A percentile compares a stretch with the other conserved stretches of the same genome.
phyloP scores from a whole-genome alignment of 1,140 invertebrate species.

The Danaus plexippus region DNA sequence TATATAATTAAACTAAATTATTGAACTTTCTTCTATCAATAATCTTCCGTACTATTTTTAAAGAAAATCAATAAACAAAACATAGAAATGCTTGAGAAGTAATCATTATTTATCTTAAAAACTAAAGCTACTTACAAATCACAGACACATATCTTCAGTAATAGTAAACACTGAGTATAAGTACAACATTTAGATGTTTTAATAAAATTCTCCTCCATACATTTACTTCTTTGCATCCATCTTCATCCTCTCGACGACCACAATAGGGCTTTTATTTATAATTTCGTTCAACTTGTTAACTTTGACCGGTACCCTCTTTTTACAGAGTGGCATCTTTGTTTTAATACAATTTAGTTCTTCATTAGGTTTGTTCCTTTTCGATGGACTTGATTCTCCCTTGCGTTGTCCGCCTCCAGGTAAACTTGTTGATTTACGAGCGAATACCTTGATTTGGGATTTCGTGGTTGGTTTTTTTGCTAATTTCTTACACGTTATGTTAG shows the following conservation, averaged over 20 bases:
- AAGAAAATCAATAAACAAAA: too few relatives aligned
- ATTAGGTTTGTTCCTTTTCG: conserved; percentile 34
- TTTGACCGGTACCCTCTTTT: conserved; percentile 33
- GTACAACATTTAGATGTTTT: too few relatives aligned
- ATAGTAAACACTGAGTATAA: too few relatives aligned
- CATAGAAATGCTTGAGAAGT: too few relatives aligned
- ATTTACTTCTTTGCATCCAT: too few relatives aligned
- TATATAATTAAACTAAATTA: too few relatives aligned
- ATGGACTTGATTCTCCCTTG: conserved; percentile 25
- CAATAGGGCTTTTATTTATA: conserved; percentile 35
- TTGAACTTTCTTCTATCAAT: too few relatives aligned
- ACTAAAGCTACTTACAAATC: too few relatives aligned
- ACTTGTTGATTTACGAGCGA: conserved; percentile 53
- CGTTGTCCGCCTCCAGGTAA: conserved; percentile 23
- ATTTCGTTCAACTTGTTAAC: conserved; percentile 38
- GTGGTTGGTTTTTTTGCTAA: conserved; percentile 52
- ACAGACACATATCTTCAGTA: too few relatives aligned
- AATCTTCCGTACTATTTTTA: too few relatives aligned
- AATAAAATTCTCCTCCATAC: too few relatives aligned
- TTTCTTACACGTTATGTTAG: conserved; percentile 18
- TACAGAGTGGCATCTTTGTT: conserved; percentile 39
- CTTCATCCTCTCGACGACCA: conserved; percentile 29
- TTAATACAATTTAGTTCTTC: conserved; percentile 30
- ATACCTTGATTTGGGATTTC: conserved; percentile 30
- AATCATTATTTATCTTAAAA: too few relatives aligned